phyloP scores from a whole-genome alignment of 2,888 invertebrate genomes.

The Melanotus villosus region DNA sequence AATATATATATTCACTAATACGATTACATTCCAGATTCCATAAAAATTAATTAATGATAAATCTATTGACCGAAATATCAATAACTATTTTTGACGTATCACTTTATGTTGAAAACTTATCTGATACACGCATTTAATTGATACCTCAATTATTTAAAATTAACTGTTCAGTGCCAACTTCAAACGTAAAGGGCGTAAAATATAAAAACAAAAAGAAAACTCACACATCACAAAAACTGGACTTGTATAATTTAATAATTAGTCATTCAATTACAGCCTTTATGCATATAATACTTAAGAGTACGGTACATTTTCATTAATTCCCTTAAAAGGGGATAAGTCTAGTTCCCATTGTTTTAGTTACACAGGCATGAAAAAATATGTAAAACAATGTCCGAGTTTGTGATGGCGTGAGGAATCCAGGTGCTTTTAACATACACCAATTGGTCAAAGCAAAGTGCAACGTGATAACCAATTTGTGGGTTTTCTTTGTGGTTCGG shows the following conservation, averaged over 20 bases:
- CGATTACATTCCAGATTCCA: too few relatives aligned
- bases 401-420: conserved; percentile 40
- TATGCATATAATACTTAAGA: conserved; percentile 18
- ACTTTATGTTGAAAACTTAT: too few relatives aligned
- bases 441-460: conserved; percentile 86
- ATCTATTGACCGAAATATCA: too few relatives aligned
- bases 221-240: conserved; percentile 38
- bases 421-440: conserved; percentile 42
- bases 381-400: conserved; percentile 34
- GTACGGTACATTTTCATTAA: conserved; percentile 14
- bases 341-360: conserved; percentile 16
- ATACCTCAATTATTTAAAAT: not conserved
- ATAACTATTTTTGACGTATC: too few relatives aligned
- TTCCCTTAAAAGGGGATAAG: not conserved
- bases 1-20: too few relatives aligned
- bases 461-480: conserved; percentile 90
- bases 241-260: conserved; percentile 22
- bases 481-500: conserved; percentile 85
- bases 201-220: conserved; percentile 1
- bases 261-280: not conserved
- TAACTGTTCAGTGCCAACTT: not conserved
- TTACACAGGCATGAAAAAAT: conserved; percentile 14
- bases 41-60: too few relatives aligned
- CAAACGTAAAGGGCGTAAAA: conserved; percentile 28
- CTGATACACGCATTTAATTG: too few relatives aligned